A percentile compares a stretch with the other conserved stretches of the same genome.
These are phyloP conservation scores for Catharus ustulatus DNA, from an alignment of 2,797 vertebrate genomes.

Conservation along the genomic window DNA sequence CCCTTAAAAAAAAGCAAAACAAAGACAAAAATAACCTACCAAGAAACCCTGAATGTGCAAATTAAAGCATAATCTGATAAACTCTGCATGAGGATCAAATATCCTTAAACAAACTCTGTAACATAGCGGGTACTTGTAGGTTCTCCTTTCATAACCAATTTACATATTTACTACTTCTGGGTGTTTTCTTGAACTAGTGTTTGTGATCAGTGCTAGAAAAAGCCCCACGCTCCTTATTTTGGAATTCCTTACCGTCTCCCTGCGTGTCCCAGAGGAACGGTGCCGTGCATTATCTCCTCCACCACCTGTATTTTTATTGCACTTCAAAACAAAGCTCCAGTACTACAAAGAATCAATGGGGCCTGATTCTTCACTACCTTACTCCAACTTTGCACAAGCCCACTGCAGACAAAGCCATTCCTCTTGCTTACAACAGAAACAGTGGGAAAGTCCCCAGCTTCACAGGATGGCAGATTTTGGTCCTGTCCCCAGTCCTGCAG, in stretches of 20 bases:
- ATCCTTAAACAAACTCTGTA: slow-evolving; percentile 45
- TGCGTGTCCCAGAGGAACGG: slow-evolving; percentile 11
- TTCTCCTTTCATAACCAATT: slow-evolving; percentile 51
- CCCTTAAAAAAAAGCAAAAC: not conserved
- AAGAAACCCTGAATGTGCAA: not conserved
- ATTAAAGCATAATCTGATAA: slow-evolving; percentile 54
- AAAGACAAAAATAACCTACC: not conserved
- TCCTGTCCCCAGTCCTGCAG: not conserved
- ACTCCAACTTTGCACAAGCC: not conserved
- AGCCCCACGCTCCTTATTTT: not conserved
- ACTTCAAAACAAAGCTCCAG: slow-evolving; percentile 59
- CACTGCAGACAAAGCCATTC: not conserved
- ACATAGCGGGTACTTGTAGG: not conserved
- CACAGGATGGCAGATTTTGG: not conserved
- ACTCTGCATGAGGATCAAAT: slow-evolving; percentile 26
- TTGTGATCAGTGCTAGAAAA: slow-evolving; percentile 35
- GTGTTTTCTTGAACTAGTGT: slow-evolving; percentile 52
- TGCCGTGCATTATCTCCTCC: slow-evolving; percentile 41
- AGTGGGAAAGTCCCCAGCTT: not conserved
- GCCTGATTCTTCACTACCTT: slow-evolving; percentile 47
- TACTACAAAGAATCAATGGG: slow-evolving; percentile 18
- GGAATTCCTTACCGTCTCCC: slow-evolving; percentile 4
- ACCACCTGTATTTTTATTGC: slow-evolving; percentile 58
- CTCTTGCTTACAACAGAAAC: not conserved
- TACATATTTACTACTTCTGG: slow-evolving; percentile 67